phyloP scores from a whole-genome alignment of 2,797 vertebrate genomes.

The Mormyrops boulengeri region DNA sequence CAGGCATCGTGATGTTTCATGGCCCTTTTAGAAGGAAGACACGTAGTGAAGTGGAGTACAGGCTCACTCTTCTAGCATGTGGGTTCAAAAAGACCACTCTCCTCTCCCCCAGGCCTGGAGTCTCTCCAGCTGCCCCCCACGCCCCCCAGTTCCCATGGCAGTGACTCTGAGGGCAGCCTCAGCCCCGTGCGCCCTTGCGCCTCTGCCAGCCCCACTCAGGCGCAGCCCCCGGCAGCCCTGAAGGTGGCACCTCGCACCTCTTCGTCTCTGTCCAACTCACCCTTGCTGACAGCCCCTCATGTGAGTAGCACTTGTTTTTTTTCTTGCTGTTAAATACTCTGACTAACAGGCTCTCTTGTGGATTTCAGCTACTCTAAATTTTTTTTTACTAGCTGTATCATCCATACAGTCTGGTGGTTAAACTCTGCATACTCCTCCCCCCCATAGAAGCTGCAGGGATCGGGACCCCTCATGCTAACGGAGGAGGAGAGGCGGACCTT shows the following conservation, averaged over 20 bases:
- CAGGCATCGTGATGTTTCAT: neutral
- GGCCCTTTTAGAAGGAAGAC: neutral
- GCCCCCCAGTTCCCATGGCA: constrained; percentile 92
- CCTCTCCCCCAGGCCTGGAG: constrained; percentile 64
- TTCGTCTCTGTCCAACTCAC: constrained; percentile 85
- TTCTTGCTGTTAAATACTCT: neutral
- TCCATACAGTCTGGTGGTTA: neutral
- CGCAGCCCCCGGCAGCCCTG: constrained; percentile 54
- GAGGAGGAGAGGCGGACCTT: constrained; percentile 95
- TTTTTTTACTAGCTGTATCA: neutral
- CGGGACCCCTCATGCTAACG: constrained; percentile 85
- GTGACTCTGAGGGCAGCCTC: constrained; percentile 90
- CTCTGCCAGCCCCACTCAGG: constrained; percentile 56
- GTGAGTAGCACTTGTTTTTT: constrained; percentile 51
- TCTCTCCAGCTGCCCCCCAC: constrained; percentile 87
- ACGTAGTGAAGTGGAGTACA: neutral
- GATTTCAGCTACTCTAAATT: neutral
- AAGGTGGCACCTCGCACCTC: constrained; percentile 66
- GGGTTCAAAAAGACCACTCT: neutral
- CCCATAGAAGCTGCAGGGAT: constrained; percentile 86
- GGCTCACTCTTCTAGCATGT: neutral
- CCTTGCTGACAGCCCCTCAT: constrained; percentile 91
- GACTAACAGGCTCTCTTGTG: neutral
- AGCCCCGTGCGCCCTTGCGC: constrained; percentile 72
- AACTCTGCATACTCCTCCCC: neutral